A percentile compares a stretch with the other conserved stretches of the same genome.
These are phyloP conservation scores for Dynastes maya DNA, from an alignment of 2,888 invertebrate species.

Conservation along the genomic window DNA sequence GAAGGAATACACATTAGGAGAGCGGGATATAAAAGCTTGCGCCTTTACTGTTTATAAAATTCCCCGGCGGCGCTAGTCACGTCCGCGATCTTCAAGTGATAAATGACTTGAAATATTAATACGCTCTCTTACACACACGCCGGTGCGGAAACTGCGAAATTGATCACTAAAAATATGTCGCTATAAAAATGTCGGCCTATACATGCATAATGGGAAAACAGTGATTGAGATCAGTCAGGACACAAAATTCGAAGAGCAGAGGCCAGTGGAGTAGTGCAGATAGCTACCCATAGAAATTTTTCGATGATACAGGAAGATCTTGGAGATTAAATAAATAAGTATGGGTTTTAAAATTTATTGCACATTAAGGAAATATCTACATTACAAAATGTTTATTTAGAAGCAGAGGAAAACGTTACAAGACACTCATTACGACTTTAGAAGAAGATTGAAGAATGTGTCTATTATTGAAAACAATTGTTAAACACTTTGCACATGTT, in stretches of 20 bases:
- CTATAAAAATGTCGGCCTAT: neutral
- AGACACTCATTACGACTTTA: too few relatives aligned
- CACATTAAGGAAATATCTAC: too few relatives aligned
- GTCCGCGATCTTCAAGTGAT: conserved; percentile 26
- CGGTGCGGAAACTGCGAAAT: conserved; percentile 1
- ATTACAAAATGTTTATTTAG: too few relatives aligned
- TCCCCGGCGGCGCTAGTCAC: conserved; percentile 23
- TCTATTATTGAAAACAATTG: too few relatives aligned
- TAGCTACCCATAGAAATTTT: neutral
- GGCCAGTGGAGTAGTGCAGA: neutral
- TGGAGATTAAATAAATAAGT: neutral
- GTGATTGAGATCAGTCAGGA: neutral
- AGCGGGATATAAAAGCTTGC: neutral
- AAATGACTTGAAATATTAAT: conserved; percentile 33
- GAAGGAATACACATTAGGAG: neutral
- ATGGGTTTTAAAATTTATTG: too few relatives aligned
- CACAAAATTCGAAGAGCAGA: neutral
- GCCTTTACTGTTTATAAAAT: conserved; percentile 19
- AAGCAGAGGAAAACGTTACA: too few relatives aligned
- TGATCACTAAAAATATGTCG: conserved; percentile 4
- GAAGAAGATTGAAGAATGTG: too few relatives aligned
- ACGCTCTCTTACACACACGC: conserved; percentile 6
- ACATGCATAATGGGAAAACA: neutral
- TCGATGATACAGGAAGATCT: neutral
- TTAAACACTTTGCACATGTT: too few relatives aligned